Evolutionary conservation across 2,888 invertebrate genomes (phyloP).

Genomic region (Callyntrura guangdongensis): DNA sequence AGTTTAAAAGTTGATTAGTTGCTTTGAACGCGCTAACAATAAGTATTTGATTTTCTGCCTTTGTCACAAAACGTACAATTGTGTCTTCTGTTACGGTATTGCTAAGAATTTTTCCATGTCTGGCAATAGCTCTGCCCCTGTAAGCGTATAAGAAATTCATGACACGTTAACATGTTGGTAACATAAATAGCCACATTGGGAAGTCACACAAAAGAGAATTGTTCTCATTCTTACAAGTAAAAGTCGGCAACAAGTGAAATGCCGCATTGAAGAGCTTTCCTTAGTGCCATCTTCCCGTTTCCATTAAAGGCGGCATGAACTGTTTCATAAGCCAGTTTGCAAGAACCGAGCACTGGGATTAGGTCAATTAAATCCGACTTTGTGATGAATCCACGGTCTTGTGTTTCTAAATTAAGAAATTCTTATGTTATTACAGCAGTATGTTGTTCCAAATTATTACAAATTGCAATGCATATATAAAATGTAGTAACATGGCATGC

Average conservation of each 20-base stretch:
- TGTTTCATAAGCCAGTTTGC: constrained; percentile 78
- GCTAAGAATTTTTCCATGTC: constrained; percentile 76
- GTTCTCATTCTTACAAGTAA: constrained; percentile 68
- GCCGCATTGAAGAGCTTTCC: constrained; percentile 78
- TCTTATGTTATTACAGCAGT: no score
- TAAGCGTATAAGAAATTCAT: no score
- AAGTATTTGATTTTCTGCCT: constrained; percentile 79
- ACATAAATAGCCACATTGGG: background rate
- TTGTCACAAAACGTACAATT: constrained; percentile 70
- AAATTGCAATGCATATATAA: background rate
- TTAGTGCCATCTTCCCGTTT: constrained; percentile 67
- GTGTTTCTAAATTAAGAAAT: no score
- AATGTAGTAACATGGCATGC: background rate
- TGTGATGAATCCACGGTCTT: constrained; percentile 60
- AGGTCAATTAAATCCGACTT: constrained; percentile 79
- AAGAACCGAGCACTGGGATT: constrained; percentile 78
- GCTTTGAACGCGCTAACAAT: constrained; percentile 76
- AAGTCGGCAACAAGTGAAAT: constrained; percentile 80
- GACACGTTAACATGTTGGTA: no score
- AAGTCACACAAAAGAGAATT: background rate
- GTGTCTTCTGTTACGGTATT: constrained; percentile 74
- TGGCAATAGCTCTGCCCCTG: constrained; percentile 76
- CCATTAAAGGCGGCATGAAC: constrained; percentile 69
- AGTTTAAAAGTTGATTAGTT: constrained; percentile 76
- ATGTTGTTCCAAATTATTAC: no score